Base-by-base conservation (phyloP, 2,888 invertebrate species). In the Drosophila affinis region DNA sequence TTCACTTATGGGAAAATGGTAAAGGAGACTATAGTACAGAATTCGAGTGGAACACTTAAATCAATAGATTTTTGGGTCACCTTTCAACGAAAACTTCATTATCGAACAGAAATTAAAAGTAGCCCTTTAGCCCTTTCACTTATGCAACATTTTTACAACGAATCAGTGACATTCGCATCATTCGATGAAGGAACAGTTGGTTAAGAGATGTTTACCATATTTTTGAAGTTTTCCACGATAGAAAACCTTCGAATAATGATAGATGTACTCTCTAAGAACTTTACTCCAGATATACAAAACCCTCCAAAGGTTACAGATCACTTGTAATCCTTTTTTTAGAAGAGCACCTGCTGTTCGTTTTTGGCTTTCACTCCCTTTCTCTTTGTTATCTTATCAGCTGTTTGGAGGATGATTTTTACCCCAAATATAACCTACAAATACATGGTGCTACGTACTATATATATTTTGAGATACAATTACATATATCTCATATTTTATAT, bases 321-420 rank as follows among this genome's bases (percentile, higher is more conserved):
- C 18, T 18, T 3, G 2, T 29, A 9, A 4, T 17, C 18, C 9
- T 21, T 57, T 57, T 0, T 3, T 14, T 6, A n/a, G 21, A n/a
- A 57, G 47, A 47, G 57, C 47, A 56, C 9, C 21, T 18, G 12
- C 3, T 32, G 29, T 32, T 56, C 47, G 45, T 12, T n/a, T 14
- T 34, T 6, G 17, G 27, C 49, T 52, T 58, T 52, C 29, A 24
- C 10, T 18, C 44, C 12, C 14, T 54, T 62, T 56, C 32, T 54
- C n/a, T 6, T 39, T 39, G 39, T 39, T 62, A 76, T 76, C 77
- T 77, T 76, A 77, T 77, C 77, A 63, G 21, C 47, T 46, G 56
- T 21, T 14, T 39, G 14, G 39, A 32, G 68, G 39, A 34, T 45
- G 67, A 55, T 57, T 69, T 49, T 70, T 59, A 52, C 60, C 62